A percentile compares a stretch with the other conserved stretches of the same genome.
These are phyloP conservation scores for Coregonus clupeaformis DNA, from an alignment of 2,113 vertebrate species.

Conservation along the genomic window DNA sequence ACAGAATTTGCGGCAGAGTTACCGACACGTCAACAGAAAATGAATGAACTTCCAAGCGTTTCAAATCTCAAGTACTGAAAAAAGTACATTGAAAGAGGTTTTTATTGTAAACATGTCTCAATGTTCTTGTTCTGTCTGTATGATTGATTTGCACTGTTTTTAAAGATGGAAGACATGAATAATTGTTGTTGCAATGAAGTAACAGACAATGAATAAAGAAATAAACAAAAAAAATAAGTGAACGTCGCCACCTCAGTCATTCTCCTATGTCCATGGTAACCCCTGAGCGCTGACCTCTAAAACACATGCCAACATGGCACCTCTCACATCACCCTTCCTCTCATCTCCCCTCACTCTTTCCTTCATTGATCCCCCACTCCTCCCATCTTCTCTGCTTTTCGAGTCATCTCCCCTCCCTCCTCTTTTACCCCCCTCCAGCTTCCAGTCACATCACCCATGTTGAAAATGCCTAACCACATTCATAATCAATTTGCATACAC, in stretches of 20 bases:
- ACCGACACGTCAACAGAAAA: conserved; percentile 33
- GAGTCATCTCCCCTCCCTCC: not conserved
- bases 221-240: not conserved
- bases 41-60: conserved; percentile 27
- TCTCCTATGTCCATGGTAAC: conserved; percentile 20
- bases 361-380: not conserved
- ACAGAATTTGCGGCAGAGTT: conserved; percentile 24
- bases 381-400: not conserved
- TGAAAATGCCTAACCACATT: too few relatives aligned
- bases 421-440: not conserved
- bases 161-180: not conserved
- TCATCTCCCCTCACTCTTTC: not conserved
- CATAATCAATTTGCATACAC: too few relatives aligned
- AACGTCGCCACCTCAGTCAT: too few relatives aligned
- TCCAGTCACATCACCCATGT: too few relatives aligned
- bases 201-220: too few relatives aligned
- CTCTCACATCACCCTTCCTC: not conserved
- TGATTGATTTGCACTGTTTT: not conserved
- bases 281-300: not conserved
- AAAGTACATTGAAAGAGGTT: not conserved
- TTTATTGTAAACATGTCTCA: not conserved
- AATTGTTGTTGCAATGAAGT: not conserved
- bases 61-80: conserved; percentile 9
- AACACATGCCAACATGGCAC: too few relatives aligned
- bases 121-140: not conserved